phyloP scores from a whole-genome alignment of 1,140 invertebrate species.

The Euwallacea similis region DNA sequence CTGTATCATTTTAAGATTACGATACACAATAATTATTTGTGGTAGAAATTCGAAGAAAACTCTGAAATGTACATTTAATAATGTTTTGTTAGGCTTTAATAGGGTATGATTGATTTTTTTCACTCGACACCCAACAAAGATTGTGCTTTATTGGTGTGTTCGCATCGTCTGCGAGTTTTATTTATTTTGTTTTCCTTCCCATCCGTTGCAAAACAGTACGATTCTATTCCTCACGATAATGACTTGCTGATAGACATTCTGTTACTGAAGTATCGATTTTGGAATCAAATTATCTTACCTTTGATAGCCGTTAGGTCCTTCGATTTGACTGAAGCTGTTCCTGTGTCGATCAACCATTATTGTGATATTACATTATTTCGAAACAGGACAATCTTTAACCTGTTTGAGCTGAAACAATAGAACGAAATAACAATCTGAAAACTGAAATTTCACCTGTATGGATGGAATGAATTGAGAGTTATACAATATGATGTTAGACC shows the following conservation, averaged over 20 bases:
- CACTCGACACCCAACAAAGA: slow-evolving; percentile 6
- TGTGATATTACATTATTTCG: slow-evolving; percentile 12
- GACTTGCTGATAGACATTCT: not conserved
- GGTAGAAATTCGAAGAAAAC: not conserved
- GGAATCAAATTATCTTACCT: slow-evolving; percentile 24
- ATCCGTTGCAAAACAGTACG: not conserved
- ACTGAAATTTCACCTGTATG: no score
- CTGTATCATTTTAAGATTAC: no score
- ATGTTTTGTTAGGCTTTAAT: slow-evolving; percentile 2
- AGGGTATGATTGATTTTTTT: slow-evolving; percentile 7
- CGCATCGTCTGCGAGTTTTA: slow-evolving; percentile 1
- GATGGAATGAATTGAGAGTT: no score
- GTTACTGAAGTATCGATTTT: not conserved
- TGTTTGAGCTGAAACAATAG: not conserved
- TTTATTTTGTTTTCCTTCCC: not conserved
- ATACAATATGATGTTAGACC: no score
- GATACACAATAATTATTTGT: no score
- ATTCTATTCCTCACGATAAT: not conserved
- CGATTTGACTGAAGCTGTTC: slow-evolving; percentile 37
- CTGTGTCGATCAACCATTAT: slow-evolving; percentile 37
- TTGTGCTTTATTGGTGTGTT: slow-evolving; percentile 7
- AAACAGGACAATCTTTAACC: not conserved
- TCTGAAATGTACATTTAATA: slow-evolving; percentile 3
- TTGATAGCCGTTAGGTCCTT: slow-evolving; percentile 22
- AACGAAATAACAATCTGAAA: no score